phyloP scores from a whole-genome alignment of 2,888 invertebrate genomes.

The Autographa pulchrina region DNA sequence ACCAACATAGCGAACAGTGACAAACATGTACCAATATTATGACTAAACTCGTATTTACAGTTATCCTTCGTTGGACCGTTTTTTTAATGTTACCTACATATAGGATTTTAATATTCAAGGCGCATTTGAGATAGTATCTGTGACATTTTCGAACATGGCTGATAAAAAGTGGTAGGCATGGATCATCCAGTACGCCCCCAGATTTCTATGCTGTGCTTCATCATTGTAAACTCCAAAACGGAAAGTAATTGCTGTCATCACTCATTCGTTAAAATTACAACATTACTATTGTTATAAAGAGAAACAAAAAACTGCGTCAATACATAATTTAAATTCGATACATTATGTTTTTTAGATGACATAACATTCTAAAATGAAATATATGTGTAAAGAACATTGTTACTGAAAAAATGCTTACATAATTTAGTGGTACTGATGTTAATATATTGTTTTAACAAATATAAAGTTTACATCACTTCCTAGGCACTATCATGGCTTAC shows the following conservation, averaged over 20 bases:
- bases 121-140: slow-evolving; percentile 70
- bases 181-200: slow-evolving; percentile 61
- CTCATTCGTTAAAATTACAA: slow-evolving; percentile 15
- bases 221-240: slow-evolving; percentile 41
- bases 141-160: slow-evolving; percentile 63
- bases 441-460: slow-evolving; percentile 6
- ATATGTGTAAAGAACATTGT: not conserved
- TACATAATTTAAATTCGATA: not conserved
- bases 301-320: slow-evolving; percentile 7
- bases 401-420: slow-evolving; percentile 10
- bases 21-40: slow-evolving; percentile 67
- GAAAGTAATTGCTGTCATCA: slow-evolving; percentile 38
- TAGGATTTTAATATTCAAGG: slow-evolving; percentile 75
- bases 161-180: slow-evolving; percentile 42
- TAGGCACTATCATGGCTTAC: slow-evolving; percentile 17
- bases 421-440: slow-evolving; percentile 7
- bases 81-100: slow-evolving; percentile 70
- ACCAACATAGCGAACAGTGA: slow-evolving; percentile 64
- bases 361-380: slow-evolving; percentile 4
- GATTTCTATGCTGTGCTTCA: slow-evolving; percentile 36
- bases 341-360: not conserved
- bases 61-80: slow-evolving; percentile 73
- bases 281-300: slow-evolving; percentile 7
- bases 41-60: slow-evolving; percentile 79
- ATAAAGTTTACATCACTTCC: slow-evolving; percentile 28